Conservation (phyloP, 2,113 vertebrate species). For the Lophochroa leadbeateri region DNA sequence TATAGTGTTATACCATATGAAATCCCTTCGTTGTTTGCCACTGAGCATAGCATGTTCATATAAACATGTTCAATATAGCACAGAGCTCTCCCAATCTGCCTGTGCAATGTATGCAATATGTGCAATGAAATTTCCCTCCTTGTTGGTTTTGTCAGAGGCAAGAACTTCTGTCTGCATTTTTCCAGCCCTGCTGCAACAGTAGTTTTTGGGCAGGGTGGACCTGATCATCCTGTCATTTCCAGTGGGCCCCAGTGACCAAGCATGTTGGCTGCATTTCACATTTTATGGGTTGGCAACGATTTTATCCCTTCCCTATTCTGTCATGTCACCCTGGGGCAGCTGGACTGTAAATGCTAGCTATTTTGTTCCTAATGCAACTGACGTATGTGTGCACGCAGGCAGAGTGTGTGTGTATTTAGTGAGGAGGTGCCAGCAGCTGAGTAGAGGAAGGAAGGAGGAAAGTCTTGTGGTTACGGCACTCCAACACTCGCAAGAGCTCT, state of each 20-base stretch:
- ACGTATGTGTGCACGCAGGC: neutral
- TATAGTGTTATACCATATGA: no score
- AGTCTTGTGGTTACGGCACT: neutral
- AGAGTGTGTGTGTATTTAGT: fast-evolving
- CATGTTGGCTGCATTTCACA: neutral
- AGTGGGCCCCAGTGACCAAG: neutral
- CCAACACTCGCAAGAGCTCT: neutral
- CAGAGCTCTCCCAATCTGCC: neutral
- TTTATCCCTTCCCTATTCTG: neutral
- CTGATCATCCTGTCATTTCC: neutral
- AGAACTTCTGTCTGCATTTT: neutral
- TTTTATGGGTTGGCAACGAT: neutral
- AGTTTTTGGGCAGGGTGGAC: neutral
- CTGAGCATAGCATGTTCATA: no score
- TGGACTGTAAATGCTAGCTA: neutral
- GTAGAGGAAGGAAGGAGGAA: neutral
- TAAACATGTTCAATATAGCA: no score
- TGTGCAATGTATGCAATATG: neutral
- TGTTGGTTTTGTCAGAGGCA: neutral
- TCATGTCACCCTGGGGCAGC: neutral
- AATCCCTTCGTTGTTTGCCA: no score
- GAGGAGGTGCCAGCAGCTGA: neutral
- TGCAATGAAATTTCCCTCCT: neutral
- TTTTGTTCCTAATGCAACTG: neutral
- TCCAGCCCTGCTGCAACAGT: neutral